phyloP scores from a whole-genome alignment of 2,113 vertebrate species.

The Calypte anna region DNA sequence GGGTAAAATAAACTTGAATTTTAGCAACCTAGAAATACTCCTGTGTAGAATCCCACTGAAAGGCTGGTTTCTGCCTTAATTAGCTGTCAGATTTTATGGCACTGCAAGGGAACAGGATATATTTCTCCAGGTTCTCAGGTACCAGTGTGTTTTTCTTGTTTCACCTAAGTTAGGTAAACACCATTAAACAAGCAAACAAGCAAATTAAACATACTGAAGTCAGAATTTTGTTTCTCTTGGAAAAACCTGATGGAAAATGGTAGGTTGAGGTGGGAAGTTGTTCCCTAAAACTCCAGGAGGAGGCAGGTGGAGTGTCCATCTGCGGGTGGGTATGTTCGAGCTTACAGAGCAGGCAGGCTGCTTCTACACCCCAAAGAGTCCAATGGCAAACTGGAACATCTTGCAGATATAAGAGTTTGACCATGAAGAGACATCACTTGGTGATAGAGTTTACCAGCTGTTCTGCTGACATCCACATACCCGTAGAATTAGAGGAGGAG shows the following conservation, averaged over 20 bases:
- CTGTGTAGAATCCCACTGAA: not conserved
- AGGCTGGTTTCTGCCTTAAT: not conserved
- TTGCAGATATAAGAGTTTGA: not conserved
- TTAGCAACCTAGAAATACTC: not conserved
- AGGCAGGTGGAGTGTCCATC: not conserved
- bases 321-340: not conserved
- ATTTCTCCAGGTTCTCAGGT: not conserved
- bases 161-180: not conserved
- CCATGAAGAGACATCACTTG: not conserved
- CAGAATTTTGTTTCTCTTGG: not conserved
- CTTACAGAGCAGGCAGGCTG: not conserved
- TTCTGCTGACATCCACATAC: not conserved
- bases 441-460: not conserved
- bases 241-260: not conserved
- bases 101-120: not conserved
- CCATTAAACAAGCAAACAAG: not conserved
- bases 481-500: not conserved
- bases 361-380: not conserved
- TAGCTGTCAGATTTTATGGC: not conserved
- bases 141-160: not conserved
- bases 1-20: not conserved
- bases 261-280: not conserved
- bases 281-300: not conserved
- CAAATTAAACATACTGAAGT: not conserved
- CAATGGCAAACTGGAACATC: not conserved